These are phyloP conservation scores for Clarias gariepinus DNA, from an alignment of 2,113 vertebrate genomes.

Conservation along the genomic window DNA sequence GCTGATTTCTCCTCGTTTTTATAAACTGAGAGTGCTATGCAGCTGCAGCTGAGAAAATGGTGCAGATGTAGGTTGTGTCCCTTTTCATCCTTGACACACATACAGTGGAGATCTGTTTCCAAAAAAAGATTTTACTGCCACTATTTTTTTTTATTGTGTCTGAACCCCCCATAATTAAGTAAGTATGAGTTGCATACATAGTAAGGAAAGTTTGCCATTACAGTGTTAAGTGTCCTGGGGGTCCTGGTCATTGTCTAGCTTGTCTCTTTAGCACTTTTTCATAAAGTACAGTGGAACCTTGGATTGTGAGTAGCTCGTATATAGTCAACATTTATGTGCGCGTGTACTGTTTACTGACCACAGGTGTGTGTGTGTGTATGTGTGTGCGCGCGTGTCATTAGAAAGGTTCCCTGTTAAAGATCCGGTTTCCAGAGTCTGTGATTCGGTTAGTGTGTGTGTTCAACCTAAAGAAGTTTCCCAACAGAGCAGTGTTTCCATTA, in stretches of 20 bases:
- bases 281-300: not conserved
- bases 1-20: not conserved
- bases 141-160: not conserved
- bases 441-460: too few relatives aligned
- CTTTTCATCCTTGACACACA: slow-evolving; percentile 52
- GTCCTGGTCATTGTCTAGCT: not conserved
- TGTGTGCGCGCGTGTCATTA: too few relatives aligned
- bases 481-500: too few relatives aligned
- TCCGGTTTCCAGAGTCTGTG: too few relatives aligned
- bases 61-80: slow-evolving; percentile 48
- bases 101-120: slow-evolving; percentile 5
- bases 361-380: too few relatives aligned
- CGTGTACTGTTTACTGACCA: too few relatives aligned
- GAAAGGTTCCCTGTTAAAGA: too few relatives aligned
- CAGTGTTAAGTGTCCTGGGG: not conserved
- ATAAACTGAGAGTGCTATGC: not conserved
- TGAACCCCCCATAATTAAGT: not conserved
- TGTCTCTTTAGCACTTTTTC: not conserved
- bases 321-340: not conserved
- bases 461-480: too few relatives aligned
- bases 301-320: not conserved
- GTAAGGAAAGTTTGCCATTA: not conserved
- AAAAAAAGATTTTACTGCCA: slow-evolving; percentile 21
- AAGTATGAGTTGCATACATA: not conserved
- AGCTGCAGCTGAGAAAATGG: slow-evolving; percentile 7